phyloP scores from a whole-genome alignment of 2,113 vertebrate species.

The Chrysemys picta region DNA sequence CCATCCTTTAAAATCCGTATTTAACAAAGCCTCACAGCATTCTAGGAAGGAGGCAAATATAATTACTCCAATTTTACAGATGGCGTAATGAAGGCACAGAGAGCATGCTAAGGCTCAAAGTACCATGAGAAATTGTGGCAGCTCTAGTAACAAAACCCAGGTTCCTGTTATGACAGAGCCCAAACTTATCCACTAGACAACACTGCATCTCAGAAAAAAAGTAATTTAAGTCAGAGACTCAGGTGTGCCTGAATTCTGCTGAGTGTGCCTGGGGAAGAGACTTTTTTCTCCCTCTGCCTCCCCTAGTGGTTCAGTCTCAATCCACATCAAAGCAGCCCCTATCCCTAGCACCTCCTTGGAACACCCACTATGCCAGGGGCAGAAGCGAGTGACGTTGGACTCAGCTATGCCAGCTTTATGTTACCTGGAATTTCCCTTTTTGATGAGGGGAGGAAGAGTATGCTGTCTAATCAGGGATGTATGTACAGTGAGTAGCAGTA shows the following conservation, averaged over 20 bases:
- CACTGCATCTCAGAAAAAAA: not conserved
- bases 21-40: not conserved
- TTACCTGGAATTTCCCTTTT: not conserved
- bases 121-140: not conserved
- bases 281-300: not conserved
- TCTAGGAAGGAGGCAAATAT: not conserved
- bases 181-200: not conserved
- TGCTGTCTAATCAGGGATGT: accelerated
- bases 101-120: not conserved
- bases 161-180: not conserved
- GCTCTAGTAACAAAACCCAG: not conserved
- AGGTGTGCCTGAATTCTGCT: not conserved
- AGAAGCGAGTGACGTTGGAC: not conserved
- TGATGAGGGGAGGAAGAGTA: not conserved
- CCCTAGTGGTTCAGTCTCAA: not conserved
- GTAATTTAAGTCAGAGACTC: not conserved
- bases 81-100: not conserved
- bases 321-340: not conserved
- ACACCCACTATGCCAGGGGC: not conserved
- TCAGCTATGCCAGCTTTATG: not conserved
- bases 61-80: not conserved
- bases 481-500: not conserved
- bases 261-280: not conserved
- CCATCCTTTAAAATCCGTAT: not conserved
- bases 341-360: not conserved